phyloP scores from a whole-genome alignment of 2,113 vertebrate species.

The Prochilodus magdalenae region DNA sequence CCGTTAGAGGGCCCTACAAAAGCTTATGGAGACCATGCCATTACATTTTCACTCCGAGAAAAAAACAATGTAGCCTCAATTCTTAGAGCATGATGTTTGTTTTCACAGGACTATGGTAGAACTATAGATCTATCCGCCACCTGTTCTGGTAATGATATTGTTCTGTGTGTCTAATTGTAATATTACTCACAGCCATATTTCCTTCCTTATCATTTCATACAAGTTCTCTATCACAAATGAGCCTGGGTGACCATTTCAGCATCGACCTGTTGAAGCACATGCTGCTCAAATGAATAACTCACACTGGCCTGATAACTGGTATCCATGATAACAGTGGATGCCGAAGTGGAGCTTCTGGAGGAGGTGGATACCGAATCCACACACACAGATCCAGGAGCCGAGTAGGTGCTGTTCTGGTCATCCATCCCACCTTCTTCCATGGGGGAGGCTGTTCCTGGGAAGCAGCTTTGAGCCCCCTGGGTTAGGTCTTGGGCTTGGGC shows the following conservation, averaged over 20 bases:
- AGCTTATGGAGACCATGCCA: too few species aligned
- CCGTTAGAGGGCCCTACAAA: too few species aligned
- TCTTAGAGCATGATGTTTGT: too few species aligned
- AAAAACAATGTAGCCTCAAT: too few species aligned
- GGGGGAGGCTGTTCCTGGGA: conserved; percentile 12
- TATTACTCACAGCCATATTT: too few species aligned
- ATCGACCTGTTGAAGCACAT: neutral
- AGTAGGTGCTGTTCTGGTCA: conserved; percentile 1
- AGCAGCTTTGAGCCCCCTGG: neutral
- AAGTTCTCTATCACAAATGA: too few species aligned
- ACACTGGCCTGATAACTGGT: conserved; percentile 26
- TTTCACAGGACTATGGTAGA: too few species aligned
- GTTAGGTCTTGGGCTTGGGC: neutral
- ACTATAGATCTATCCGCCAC: too few species aligned
- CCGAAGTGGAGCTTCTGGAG: conserved; percentile 31
- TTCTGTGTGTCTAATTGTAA: too few species aligned
- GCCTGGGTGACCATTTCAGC: neutral
- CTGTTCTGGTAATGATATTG: too few species aligned
- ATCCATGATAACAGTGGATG: conserved; percentile 38
- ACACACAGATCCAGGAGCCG: conserved; percentile 32
- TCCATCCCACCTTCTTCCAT: conserved; percentile 10
- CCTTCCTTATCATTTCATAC: too few species aligned
- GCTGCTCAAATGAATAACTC: neutral
- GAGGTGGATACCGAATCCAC: conserved; percentile 33
- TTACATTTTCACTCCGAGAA: too few species aligned